phyloP scores from a whole-genome alignment of 53 echinoderm and acorn worm genomes.

The Antedon mediterranea region DNA sequence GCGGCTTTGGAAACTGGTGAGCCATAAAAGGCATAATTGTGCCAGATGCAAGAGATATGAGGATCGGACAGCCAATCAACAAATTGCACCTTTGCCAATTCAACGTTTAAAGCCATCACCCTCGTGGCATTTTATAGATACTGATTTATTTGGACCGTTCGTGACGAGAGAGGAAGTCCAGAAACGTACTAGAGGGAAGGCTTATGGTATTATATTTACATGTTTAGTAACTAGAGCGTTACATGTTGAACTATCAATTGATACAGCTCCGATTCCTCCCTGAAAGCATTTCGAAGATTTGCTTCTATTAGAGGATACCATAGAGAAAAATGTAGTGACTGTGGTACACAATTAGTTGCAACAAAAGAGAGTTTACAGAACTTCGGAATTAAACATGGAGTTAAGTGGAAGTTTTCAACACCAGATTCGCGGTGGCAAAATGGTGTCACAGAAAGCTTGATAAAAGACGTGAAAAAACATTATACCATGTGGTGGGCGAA shows the following conservation, averaged over 20 bases:
- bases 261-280: conserved; percentile 10
- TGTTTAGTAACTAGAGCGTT: conserved; percentile 26
- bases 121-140: conserved; percentile 25
- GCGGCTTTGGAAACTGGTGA: conserved; percentile 6
- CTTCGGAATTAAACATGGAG: conserved; percentile 12
- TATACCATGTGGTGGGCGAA: neutral
- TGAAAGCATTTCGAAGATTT: conserved; percentile 28
- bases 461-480: conserved; percentile 28
- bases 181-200: conserved; percentile 14
- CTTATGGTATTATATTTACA: conserved; percentile 29
- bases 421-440: conserved; percentile 33
- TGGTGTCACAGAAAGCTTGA: conserved; percentile 28
- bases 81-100: conserved; percentile 8
- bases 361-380: conserved; percentile 6
- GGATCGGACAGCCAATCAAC: neutral
- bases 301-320: conserved; percentile 25
- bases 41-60: conserved; percentile 8
- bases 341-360: conserved; percentile 20
- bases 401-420: conserved; percentile 30
- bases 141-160: conserved; percentile 32
- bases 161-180: conserved; percentile 18
- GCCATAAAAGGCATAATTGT: neutral
- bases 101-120: conserved; percentile 26
- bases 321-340: conserved; percentile 25
- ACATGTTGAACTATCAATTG: conserved; percentile 12